These are phyloP conservation scores for Lamproptera curius DNA, from an alignment of 2,888 invertebrate species.

Conservation along the genomic window DNA sequence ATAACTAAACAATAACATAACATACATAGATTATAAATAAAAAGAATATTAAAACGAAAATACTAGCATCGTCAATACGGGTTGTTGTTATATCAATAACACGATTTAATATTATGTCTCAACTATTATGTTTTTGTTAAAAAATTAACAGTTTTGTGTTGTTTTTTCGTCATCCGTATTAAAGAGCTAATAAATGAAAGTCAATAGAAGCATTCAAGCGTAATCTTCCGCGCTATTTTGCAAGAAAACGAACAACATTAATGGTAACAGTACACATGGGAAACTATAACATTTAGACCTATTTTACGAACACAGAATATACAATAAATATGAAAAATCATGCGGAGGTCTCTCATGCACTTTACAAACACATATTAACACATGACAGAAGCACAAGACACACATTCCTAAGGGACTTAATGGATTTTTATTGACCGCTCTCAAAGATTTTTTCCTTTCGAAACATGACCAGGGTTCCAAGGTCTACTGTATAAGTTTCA, in stretches of 20 bases:
- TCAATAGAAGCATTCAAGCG: too few relatives aligned
- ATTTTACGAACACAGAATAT: too few relatives aligned
- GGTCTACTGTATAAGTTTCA: constrained; percentile 46
- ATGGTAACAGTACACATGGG: too few relatives aligned
- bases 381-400: constrained; percentile 16
- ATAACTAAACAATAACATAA: constrained; percentile 7
- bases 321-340: neutral
- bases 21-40: constrained; percentile 2
- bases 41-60: neutral
- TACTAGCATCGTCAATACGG: constrained; percentile 8
- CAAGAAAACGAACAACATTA: too few relatives aligned
- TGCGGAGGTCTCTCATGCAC: neutral
- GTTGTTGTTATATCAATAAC: too few relatives aligned
- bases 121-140: too few relatives aligned
- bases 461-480: constrained; percentile 41
- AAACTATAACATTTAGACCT: too few relatives aligned
- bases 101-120: too few relatives aligned
- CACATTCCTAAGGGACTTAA: constrained; percentile 1
- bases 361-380: constrained; percentile 4
- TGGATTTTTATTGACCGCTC: constrained; percentile 32
- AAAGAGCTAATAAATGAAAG: too few relatives aligned
- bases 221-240: too few relatives aligned
- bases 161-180: too few relatives aligned
- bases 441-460: constrained; percentile 31
- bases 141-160: too few relatives aligned